Base-by-base conservation (phyloP, 2,888 invertebrate species). In the Machimus atricapillus region DNA sequence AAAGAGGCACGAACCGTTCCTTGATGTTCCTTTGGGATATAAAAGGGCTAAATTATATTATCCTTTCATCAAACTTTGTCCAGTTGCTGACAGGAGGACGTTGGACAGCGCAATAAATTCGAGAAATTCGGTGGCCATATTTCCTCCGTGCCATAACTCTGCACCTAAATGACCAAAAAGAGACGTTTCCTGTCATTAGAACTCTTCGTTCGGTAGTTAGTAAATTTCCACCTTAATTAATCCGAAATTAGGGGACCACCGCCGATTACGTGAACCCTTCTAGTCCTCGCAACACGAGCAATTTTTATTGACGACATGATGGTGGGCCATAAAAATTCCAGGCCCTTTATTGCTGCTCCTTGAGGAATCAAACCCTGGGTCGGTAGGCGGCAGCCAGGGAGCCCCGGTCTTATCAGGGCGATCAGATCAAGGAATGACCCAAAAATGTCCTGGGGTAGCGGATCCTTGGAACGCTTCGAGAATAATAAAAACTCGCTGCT, bases 241-340 rank as follows among this genome's bases (percentile, higher is more conserved):
- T 85, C 85, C 58, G 19, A 85, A 85, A 85, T 85, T 85, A 85
- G 85, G 74, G 85, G 82, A 66, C 66, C 66, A 79, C 85, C 85
- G 74, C 85, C 85, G 74, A 46, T 74, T 74, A 85, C 85, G 74
- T 74, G 31, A 82, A 85, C 74, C 85, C 56, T 85, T 85, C 74
- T 46, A 85, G 31, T 74, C 85, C 85, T 74, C 27, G 74, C 43
- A 74, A 31, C 85, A 74, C 34, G 74, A 74, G 73, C 74, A 73
- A 85, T 85, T 85, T 85, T 85, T 74, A 85, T 85, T 85, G 85
- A 85, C 85, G 74, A 74, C 85, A 74, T 74, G 76, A 76, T 76
- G 85, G 85, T 85, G 74, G 85, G 85, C 58, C 85, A 85, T 85
- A 85, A 85, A 85, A 85, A 85, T 85, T 85, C 85, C 85, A 37